phyloP scores from a whole-genome alignment of 2,113 vertebrate genomes.

The Pelmatolapia mariae region DNA sequence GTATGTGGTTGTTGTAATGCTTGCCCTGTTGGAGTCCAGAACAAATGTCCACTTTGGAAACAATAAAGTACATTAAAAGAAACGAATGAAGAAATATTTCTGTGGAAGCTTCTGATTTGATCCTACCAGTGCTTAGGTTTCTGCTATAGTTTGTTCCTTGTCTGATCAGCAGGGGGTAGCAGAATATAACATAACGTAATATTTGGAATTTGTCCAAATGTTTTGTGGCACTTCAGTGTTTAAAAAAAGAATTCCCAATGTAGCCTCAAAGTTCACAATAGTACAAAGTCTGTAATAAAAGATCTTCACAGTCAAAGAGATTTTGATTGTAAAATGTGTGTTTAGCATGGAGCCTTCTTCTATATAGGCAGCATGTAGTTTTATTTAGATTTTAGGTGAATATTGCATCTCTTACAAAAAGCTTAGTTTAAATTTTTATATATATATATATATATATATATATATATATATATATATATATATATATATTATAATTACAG shows the following conservation, averaged over 20 bases:
- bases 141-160: background rate
- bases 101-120: background rate
- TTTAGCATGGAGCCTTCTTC: background rate
- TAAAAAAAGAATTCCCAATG: background rate
- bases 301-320: background rate
- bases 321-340: background rate
- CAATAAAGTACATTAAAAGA: background rate
- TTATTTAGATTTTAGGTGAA: background rate
- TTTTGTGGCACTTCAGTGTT: background rate
- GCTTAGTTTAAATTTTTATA: background rate
- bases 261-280: background rate
- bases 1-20: background rate
- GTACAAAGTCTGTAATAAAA: background rate
- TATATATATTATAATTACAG: background rate
- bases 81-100: background rate
- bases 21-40: background rate
- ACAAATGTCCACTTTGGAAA: background rate
- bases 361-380: background rate
- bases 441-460: no score
- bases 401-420: background rate
- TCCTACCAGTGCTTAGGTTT: background rate
- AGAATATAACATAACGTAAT: background rate
- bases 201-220: accelerated
- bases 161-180: conserved; percentile 9
- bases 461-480: background rate